Evolutionary conservation across 2,888 invertebrate genomes (phyloP), one percentile per base, ranked within the genome.

Genomic region (Raillietiella orientalis): DNA sequence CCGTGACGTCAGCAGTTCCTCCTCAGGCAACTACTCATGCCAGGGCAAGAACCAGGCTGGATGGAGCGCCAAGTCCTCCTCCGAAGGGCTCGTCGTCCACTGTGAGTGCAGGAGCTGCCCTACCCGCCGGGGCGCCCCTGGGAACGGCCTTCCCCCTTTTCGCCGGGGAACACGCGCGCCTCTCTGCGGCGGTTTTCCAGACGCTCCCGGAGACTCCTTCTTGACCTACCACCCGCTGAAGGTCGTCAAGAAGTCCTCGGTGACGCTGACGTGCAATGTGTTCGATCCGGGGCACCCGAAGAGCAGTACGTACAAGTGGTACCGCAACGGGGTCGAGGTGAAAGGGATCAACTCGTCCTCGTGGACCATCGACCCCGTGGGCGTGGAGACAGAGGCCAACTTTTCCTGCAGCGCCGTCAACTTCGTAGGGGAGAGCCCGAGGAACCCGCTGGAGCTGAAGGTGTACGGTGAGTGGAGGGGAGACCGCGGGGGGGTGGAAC

Each of bases 11-110:
- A 67, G 65, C 4, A 63, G 75, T 41, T 64, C 64, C 28, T 79
- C 82, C 47, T 72, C 79, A 38, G 84, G 82, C 14, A 82, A 82
- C 50, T 87, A 82, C 49, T 72, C 79, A 1, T 87, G 87, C 44
- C 65, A 67, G 39, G 84, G 82, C 10, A 64, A 61, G 44, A 84
- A 82, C 48, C 58, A 60, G 9, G 79, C 77, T 6, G 77, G 75
- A 5, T 77, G 77, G 71, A 79, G 79, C 21, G 59, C 60, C 19
- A 56, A 61, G 35, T 77, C 77, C 16, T 55, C 59, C 20, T 62
- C 64, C 31, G 62, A 65, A 14, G 67, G 74, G 37, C 57, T 82
- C 8, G 52, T 69, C 36, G 75, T 79, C 26, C 60, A 69, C 39
- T 72, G 70, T 71, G 46, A 59, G 66, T 56, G 30, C 22, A 24